Evolutionary conservation across 1,140 invertebrate genomes (phyloP), one percentile per base, ranked within the genome.

Genomic region (Manduca sexta): DNA sequence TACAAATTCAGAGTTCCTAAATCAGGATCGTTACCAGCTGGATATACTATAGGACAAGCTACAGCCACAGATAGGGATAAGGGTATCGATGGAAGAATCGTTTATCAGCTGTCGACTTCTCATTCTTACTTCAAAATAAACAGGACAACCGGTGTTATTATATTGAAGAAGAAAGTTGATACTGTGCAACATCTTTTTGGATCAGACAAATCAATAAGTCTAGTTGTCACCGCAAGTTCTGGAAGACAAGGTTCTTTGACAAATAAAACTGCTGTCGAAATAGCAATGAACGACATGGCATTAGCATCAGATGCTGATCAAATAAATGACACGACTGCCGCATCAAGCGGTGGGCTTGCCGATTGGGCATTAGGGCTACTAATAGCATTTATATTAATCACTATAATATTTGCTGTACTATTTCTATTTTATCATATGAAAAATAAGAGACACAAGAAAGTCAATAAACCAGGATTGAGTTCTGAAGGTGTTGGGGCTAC

Each of bases 81-180:
- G 66, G 97, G 97, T 0, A 91, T 93, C 0, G 97, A 98, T 78
- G 97, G 97, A 2, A 88, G 93, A 35, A 92, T 99, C 0, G 92
- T 97, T 0, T 99, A 98, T 73, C 92, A 95, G 57, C 68, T 98
- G 10, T 92, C 91, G 7, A 93, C 93, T 0, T 92, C 93, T 40
- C 92, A 96, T 82, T 89, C 92, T 0, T 94, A 95, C 69, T 97
- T 98, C 74, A 94, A 94, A 83, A 91, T 99, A 11, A 98, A 98
- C 74, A 88, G 94, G 56, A 97, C 95, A 0, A 96, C 93, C 3
- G 97, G 97, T 1, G 92, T 93, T 0, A 89, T 98, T 16, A 90
- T 94, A 26, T 88, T 98, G 12, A 94, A 93, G 65, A 92, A 93
- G 64, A 93, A 94, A 72, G 84, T 97, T 7, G 89, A 90, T 49